Percentiles rank a stretch among this genome's conserved stretches.
Evolutionary conservation across 2,113 vertebrate species (phyloP).

Genomic region (Cacatua alba): DNA sequence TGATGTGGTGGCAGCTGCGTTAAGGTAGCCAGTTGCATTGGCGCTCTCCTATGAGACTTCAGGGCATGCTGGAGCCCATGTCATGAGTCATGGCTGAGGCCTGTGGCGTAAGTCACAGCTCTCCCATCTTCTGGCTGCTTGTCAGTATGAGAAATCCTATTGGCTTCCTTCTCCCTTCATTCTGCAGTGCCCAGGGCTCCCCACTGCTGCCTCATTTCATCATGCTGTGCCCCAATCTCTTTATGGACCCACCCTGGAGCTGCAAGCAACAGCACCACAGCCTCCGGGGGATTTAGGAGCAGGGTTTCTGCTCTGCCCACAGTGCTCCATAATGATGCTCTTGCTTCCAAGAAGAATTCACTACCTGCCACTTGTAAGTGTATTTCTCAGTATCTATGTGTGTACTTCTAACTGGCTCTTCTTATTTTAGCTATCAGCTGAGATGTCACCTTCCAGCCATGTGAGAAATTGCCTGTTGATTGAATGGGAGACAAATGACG

Average conservation of each 20-base stretch:
- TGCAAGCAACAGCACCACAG: background rate
- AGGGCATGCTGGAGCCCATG: background rate
- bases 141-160: background rate
- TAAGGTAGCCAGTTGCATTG: background rate
- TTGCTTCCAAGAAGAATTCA: background rate
- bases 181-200: background rate
- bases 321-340: background rate
- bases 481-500: background rate
- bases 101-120: background rate
- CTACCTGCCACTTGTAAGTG: too few species aligned
- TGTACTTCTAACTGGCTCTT: background rate
- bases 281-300: background rate
- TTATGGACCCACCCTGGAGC: background rate
- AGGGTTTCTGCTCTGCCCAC: background rate
- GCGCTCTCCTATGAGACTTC: background rate
- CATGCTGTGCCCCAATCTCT: background rate
- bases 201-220: background rate
- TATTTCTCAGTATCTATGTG: background rate
- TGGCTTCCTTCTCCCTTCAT: background rate
- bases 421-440: background rate
- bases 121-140: background rate
- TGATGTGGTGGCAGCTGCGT: background rate
- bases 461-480: background rate
- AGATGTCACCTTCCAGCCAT: background rate
- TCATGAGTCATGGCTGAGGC: background rate